Percentiles rank a stretch among this genome's conserved stretches.
These are phyloP conservation scores for Amazona ochrocephala DNA, from an alignment of 2,797 vertebrate species.

Conservation along the genomic window DNA sequence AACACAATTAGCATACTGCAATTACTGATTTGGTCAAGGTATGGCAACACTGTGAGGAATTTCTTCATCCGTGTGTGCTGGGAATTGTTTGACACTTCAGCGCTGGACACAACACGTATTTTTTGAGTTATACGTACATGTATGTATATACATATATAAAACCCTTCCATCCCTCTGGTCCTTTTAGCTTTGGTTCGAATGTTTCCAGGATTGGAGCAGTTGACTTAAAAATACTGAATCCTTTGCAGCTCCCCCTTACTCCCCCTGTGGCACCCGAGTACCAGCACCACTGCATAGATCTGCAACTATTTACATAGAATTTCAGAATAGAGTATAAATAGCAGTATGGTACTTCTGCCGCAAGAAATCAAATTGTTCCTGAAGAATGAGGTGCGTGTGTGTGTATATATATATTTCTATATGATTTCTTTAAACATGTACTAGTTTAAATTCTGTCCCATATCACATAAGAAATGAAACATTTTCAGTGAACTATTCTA, in stretches of 20 bases:
- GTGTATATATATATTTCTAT: conserved; percentile 5
- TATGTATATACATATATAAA: conserved; percentile 42
- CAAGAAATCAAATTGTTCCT: conserved; percentile 32
- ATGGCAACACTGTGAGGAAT: conserved; percentile 60
- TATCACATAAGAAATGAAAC: background rate
- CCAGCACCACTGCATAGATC: conserved; percentile 63
- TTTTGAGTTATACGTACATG: conserved; percentile 43
- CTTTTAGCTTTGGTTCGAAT: conserved; percentile 69
- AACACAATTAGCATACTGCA: conserved; percentile 68
- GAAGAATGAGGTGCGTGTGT: background rate
- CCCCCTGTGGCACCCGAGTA: background rate
- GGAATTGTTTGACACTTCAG: conserved; percentile 55
- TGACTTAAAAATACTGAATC: conserved; percentile 63
- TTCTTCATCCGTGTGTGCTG: conserved; percentile 24
- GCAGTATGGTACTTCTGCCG: conserved; percentile 43
- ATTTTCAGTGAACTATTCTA: conserved; percentile 53
- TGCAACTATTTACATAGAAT: conserved; percentile 64
- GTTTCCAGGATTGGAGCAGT: conserved; percentile 48
- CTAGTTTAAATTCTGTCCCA: conserved; percentile 1
- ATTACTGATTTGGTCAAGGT: conserved; percentile 62
- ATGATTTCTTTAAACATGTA: background rate
- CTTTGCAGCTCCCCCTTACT: background rate
- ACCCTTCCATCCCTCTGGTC: background rate
- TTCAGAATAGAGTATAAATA: conserved; percentile 37
- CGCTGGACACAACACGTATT: conserved; percentile 35